Evolutionary conservation across 1,140 invertebrate species (phyloP), one percentile per base, ranked within the genome.

Genomic region (Zaprionus lachaisei): DNA sequence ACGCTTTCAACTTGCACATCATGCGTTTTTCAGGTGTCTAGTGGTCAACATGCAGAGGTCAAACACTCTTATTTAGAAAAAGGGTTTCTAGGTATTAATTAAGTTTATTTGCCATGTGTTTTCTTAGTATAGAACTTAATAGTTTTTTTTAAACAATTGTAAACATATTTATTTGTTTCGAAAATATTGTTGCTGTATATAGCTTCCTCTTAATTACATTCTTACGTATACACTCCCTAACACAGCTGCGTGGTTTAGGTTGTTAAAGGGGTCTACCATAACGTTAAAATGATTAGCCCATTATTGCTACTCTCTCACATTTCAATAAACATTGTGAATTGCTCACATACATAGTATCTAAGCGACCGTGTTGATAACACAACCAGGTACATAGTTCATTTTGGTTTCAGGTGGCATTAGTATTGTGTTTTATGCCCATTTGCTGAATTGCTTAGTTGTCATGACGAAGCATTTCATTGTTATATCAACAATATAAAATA

Each of bases 341-440:
- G 41, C 12, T 24, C 15, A 65, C 22, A 31, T 34, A n/a, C 47
- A 14, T 22, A 15, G 4, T 38, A 15, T 49, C 28, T 12, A 17
- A 15, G 31, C 9, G 20, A 54, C 38, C 7, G 44, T 22, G 61
- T 62, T 77, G 70, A 72, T 76, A 79, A 73, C 63, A 31, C 20
- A 11, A 5, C 3, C 38, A 41, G 77, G 80, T 87, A 49, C 83
- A 80, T 58, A 79, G 77, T 87, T 83, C 84, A 78, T 5, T 86
- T 77, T 31, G 49, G 56, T 80, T 62, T 60, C 62, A 74, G 61
- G 44, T 63, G 55, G 47, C 20, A 63, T 49, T 44, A 26, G 6
- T 28, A 7, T n/a, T 6, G 15, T 63, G 67, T 72, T 80, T 14
- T 71, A 20, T 17, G 28, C 20, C 28, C 41, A 15, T n/a, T 28